These are phyloP conservation scores for Cheilinus undulatus DNA, from an alignment of 2,113 vertebrate genomes.

Conservation along the genomic window DNA sequence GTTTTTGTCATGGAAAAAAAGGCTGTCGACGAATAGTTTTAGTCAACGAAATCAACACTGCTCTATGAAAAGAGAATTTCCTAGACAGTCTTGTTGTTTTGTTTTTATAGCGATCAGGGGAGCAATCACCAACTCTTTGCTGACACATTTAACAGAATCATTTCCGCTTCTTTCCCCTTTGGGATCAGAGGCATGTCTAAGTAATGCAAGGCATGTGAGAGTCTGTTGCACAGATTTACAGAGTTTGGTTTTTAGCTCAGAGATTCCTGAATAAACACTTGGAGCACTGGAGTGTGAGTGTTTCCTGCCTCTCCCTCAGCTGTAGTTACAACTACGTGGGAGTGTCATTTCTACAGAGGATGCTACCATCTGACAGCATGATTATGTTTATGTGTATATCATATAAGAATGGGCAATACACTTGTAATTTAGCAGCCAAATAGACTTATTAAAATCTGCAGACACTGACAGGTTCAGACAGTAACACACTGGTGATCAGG, in stretches of 20 bases:
- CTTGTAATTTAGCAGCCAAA: too few species aligned
- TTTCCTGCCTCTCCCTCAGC: slow-evolving; percentile 25
- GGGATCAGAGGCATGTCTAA: slow-evolving; percentile 5
- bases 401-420: background rate
- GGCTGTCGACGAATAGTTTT: too few species aligned
- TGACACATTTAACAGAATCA: background rate
- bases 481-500: too few species aligned
- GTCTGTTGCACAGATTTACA: slow-evolving; percentile 48
- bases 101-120: background rate
- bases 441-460: background rate
- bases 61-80: background rate
- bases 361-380: background rate
- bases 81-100: background rate
- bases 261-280: slow-evolving; percentile 31
- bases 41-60: too few species aligned
- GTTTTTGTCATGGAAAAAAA: too few species aligned
- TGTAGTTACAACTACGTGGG: slow-evolving; percentile 8
- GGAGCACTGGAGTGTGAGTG: slow-evolving; percentile 12
- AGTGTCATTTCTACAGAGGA: slow-evolving; percentile 30
- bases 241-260: slow-evolving; percentile 3
- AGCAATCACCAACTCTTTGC: background rate
- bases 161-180: slow-evolving; percentile 19
- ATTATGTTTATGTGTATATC: background rate
- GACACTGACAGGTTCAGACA: background rate
- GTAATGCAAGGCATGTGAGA: slow-evolving; percentile 43